Base-by-base conservation (phyloP, 1,140 invertebrate species). In the Pantala flavescens region DNA sequence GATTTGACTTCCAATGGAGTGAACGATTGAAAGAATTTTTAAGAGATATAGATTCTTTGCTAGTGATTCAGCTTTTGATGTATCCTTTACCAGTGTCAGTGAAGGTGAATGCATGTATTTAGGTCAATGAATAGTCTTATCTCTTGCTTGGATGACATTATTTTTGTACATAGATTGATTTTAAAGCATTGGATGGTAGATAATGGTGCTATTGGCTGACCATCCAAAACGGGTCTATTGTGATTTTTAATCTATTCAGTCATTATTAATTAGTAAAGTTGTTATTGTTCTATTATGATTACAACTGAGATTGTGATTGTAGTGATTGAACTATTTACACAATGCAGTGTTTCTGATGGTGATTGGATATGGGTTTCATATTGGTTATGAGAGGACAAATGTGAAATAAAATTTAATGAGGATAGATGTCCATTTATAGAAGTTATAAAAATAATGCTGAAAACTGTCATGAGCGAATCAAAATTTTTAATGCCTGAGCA, bases 241-340 rank as follows among this genome's bases (percentile, higher is more conserved):
- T 63, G 49, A 63, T 63, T 63, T 63, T 63, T 19, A 63, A 63
- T 63, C 49, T 3, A 63, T 63, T 63, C 49, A 63, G 49, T 63
- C 49, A 63, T 63, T 63, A 63, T 21, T 36, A 63, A 16, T 63
- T 63, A 63, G 49, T 63, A 63, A 63, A 3, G n/a, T 63, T 63
- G 49, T 63, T 63, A 63, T 63, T 63, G 12, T 7, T 3, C 49
- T 63, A 63, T 36, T 19, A 63, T 63, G 49, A 14, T 63, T 63
- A 63, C n/a, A 63, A 63, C 49, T 14, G 28, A 36, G 9, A 2
- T 63, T 63, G 49, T 63, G 49, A 63, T 63, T 63, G n/a, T 63
- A 63, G n/a, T 63, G 49, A 21, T 63, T 63, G 49, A 12, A 63
- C 49, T 7, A 63, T 19, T 3, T 63, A 21, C 49, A 14, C n/a